A percentile compares a stretch with the other conserved stretches of the same genome.
These are phyloP conservation scores for Rhincodon typus DNA, from an alignment of 2,797 vertebrate species.

Conservation along the genomic window DNA sequence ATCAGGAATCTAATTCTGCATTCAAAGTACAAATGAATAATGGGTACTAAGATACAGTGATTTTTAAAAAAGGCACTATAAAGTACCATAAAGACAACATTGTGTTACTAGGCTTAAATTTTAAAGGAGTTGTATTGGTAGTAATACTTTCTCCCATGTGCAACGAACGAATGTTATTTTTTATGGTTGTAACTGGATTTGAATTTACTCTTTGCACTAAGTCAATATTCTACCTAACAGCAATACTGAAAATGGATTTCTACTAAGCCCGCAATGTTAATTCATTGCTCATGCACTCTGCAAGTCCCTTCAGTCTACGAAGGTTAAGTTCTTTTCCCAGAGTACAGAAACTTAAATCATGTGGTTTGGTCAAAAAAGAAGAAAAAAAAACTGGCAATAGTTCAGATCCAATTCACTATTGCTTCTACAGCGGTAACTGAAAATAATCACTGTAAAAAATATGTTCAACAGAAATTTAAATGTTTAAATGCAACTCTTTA, in stretches of 20 bases:
- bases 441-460: not conserved
- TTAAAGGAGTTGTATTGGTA: not conserved
- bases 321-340: not conserved
- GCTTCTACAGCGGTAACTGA: not conserved
- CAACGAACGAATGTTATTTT: not conserved
- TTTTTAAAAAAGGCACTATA: no score
- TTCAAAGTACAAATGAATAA: not conserved
- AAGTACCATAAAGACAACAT: not conserved
- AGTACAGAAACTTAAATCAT: not conserved
- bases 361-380: not conserved
- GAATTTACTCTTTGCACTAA: not conserved
- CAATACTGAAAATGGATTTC: not conserved
- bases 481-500: not conserved
- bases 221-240: not conserved
- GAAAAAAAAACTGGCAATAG: not conserved
- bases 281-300: not conserved
- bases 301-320: not conserved
- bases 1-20: conserved; percentile 34
- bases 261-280: not conserved
- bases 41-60: no score
- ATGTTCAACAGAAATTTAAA: not conserved
- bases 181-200: not conserved
- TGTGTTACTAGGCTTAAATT: not conserved
- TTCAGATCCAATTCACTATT: not conserved
- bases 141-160: not conserved